Evolutionary conservation across 1,140 invertebrate species (phyloP), one percentile per base, ranked within the genome.

Genomic region (Macrotrachela quadricornifera): DNA sequence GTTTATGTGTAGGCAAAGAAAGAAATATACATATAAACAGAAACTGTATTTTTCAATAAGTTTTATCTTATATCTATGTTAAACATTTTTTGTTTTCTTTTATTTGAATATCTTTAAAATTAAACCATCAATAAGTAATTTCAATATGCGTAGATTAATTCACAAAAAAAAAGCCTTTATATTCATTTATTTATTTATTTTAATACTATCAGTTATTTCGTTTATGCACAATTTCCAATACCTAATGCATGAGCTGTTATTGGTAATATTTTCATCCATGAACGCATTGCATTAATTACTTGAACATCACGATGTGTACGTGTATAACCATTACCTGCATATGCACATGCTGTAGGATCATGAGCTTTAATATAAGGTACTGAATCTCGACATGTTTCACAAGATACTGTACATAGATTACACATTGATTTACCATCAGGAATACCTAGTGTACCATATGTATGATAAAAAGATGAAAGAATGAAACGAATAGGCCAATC

Each of bases 401-500:
- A 53, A 15, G 46, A 47, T 12, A 53, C 45, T 30, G 45, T 53
- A 36, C 51, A 53, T 11, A 47, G 46, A 15, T 44, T 6, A 40
- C 51, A 53, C 16, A 40, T 37, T 6, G 51, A 53, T 30, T 17
- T 42, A n/a, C 51, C 51, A 47, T 53, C 51, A 17, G 51, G 51
- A 16, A 53, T 30, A 30, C 51, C 51, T 41, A 46, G 38, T 36
- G 37, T 16, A 43, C 51, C 51, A 46, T 53, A 38, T 1, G 51
- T 53, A 40, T 43, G 44, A 53, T 53, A 53, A 39, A 47, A 53
- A 45, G 51, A 53, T 14, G 44, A 46, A 39, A 53, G 44, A 48
- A 53, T 53, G 14, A 53, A 53, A 41, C 51, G 42, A 41, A 53
- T 53, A 1, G 51, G 51, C 51, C 51, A 53, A 36, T 53, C 51